Evolutionary conservation across 2,888 invertebrate species (phyloP).

Genomic region (Hydroisotoma schaefferi): DNA sequence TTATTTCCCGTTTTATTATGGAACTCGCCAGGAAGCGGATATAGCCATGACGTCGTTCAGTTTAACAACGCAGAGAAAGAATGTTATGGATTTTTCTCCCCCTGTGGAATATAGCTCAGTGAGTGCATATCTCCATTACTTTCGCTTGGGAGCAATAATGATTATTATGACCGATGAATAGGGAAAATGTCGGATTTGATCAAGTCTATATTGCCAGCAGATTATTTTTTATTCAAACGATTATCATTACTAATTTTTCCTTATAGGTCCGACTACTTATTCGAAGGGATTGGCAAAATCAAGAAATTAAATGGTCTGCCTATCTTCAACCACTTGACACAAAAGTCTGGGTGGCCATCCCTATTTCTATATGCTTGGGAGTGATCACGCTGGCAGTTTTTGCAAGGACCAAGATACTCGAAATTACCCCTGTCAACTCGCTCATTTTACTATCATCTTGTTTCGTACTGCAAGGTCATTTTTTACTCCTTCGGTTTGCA

Average conservation of each 20-base stretch:
- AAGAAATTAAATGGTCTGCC: constrained; percentile 42
- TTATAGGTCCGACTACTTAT: constrained; percentile 41
- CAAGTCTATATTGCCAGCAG: neutral
- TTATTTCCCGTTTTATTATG: neutral
- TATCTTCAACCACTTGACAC: constrained; percentile 42
- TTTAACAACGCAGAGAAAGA: constrained; percentile 30
- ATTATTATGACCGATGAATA: too few species aligned
- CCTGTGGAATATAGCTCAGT: constrained; percentile 46
- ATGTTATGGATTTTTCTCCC: constrained; percentile 45
- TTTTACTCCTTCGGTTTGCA: neutral
- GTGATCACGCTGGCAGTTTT: constrained; percentile 36
- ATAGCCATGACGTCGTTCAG: constrained; percentile 45
- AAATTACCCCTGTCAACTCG: constrained; percentile 30
- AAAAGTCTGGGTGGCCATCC: constrained; percentile 42
- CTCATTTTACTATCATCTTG: constrained; percentile 42
- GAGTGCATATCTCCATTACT: too few species aligned
- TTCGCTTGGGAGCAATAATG: too few species aligned
- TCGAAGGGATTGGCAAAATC: constrained; percentile 37
- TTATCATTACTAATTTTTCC: neutral
- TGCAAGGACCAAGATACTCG: constrained; percentile 21
- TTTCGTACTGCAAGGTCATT: constrained; percentile 43
- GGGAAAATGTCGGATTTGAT: neutral
- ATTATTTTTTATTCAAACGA: neutral
- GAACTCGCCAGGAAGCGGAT: constrained; percentile 35
- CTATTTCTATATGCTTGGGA: constrained; percentile 31